Evolutionary conservation across 2,888 invertebrate genomes (phyloP).

Genomic region (Galerucella pusilla): DNA sequence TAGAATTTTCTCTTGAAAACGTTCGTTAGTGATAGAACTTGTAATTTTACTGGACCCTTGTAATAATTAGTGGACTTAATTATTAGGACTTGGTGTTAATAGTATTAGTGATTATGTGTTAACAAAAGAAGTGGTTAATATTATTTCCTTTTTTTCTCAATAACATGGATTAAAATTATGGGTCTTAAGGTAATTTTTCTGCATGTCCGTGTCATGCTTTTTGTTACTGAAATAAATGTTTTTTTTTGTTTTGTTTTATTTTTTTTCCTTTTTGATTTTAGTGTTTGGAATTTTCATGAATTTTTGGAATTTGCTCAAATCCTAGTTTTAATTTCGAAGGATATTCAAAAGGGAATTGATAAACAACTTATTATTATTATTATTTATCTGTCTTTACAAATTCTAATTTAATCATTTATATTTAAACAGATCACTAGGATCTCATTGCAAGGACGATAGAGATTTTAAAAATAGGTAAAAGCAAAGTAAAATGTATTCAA

Average conservation of each 20-base stretch:
- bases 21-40: neutral
- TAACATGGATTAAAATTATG: conserved; percentile 36
- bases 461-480: too few species aligned
- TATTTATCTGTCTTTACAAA: too few species aligned
- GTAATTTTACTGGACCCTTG: neutral
- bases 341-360: too few species aligned
- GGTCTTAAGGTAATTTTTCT: conserved; percentile 31
- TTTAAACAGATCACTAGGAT: too few species aligned
- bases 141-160: neutral
- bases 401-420: too few species aligned
- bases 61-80: conserved; percentile 10
- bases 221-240: conserved; percentile 27
- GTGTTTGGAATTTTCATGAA: neutral
- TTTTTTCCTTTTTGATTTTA: conserved; percentile 11
- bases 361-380: too few species aligned
- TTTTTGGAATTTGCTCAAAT: too few species aligned
- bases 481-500: too few species aligned
- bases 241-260: conserved; percentile 30
- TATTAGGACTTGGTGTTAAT: conserved; percentile 13
- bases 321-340: too few species aligned
- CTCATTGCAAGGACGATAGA: too few species aligned
- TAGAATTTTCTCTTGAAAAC: conserved; percentile 35
- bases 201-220: conserved; percentile 37
- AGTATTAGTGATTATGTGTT: conserved; percentile 34
- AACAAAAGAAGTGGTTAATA: conserved; percentile 23